phyloP scores from a whole-genome alignment of 2,797 vertebrate species.

The Chromis chromis region DNA sequence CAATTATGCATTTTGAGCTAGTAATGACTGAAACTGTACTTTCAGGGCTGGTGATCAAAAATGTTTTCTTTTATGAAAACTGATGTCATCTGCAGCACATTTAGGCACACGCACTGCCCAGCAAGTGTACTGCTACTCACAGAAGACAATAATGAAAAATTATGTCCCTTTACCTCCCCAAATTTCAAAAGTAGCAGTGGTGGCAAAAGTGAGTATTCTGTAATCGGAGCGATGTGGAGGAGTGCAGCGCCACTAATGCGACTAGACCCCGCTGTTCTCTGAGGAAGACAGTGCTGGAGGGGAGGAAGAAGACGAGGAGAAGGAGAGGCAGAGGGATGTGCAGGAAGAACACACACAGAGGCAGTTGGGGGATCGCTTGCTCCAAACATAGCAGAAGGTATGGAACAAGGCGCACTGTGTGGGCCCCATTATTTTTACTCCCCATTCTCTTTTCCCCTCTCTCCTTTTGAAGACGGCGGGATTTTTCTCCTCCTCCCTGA shows the following conservation, averaged over 20 bases:
- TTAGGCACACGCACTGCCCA: constrained; percentile 20
- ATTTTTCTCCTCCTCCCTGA: constrained; percentile 89
- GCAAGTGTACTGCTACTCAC: constrained; percentile 61
- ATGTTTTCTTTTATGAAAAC: constrained; percentile 33
- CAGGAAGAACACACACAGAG: constrained; percentile 77
- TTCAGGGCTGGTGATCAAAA: constrained; percentile 37
- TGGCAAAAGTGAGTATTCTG: constrained; percentile 75
- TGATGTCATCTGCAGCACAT: constrained; percentile 28
- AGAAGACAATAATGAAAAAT: constrained; percentile 75
- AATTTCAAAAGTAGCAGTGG: constrained; percentile 74
- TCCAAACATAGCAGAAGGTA: constrained; percentile 83
- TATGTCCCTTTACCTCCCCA: constrained; percentile 66
- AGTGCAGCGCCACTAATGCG: constrained; percentile 75
- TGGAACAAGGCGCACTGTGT: constrained; percentile 81
- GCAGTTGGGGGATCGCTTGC: constrained; percentile 73
- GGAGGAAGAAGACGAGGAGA: constrained; percentile 69
- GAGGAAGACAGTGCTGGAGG: constrained; percentile 79
- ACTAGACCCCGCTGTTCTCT: constrained; percentile 77
- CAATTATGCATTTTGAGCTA: constrained; percentile 61
- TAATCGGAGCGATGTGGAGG: constrained; percentile 75
- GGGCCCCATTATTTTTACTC: constrained; percentile 88
- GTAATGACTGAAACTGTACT: constrained; percentile 28
- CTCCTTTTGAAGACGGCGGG: constrained; percentile 93
- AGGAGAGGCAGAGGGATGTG: constrained; percentile 58
- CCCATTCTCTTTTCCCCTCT: constrained; percentile 78